A percentile compares a stretch with the other conserved stretches of the same genome.
These are phyloP conservation scores for Cybosia mesomella DNA, from an alignment of 2,888 invertebrate species.

Conservation along the genomic window DNA sequence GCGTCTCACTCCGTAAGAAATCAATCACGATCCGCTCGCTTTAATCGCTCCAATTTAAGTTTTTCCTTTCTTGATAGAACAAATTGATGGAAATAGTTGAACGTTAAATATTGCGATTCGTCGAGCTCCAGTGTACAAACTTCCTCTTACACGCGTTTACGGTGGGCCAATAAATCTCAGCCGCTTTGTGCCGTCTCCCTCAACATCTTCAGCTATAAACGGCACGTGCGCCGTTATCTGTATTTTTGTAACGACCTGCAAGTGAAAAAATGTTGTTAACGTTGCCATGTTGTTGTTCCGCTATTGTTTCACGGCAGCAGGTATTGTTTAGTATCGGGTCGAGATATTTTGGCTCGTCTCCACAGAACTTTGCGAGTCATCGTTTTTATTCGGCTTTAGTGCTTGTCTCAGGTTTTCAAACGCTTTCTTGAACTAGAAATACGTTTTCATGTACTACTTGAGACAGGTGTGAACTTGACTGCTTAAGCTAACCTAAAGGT, in stretches of 20 bases:
- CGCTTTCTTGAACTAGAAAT: conserved; percentile 77
- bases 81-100: conserved; percentile 81
- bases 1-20: conserved; percentile 63
- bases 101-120: conserved; percentile 78
- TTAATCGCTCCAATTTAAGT: conserved; percentile 82
- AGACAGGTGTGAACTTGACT: conserved; percentile 73
- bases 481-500: conserved; percentile 79
- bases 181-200: conserved; percentile 73
- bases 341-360: conserved; percentile 58
- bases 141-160: conserved; percentile 75
- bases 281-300: conserved; percentile 62
- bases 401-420: conserved; percentile 73
- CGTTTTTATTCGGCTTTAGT: conserved; percentile 74
- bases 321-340: conserved; percentile 60
- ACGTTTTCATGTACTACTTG: conserved; percentile 72
- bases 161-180: conserved; percentile 76
- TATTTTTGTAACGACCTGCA: conserved; percentile 74
- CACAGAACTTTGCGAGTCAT: conserved; percentile 63
- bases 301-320: conserved; percentile 57
- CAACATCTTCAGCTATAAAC: conserved; percentile 78
- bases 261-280: conserved; percentile 74
- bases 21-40: conserved; percentile 76
- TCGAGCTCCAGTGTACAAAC: conserved; percentile 70
- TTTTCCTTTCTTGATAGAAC: conserved; percentile 76
- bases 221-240: conserved; percentile 77